A percentile compares a stretch with the other conserved stretches of the same genome.
Conservation (phyloP, 2,113 vertebrate species). For the Phrynocephalus versicolor region DNA sequence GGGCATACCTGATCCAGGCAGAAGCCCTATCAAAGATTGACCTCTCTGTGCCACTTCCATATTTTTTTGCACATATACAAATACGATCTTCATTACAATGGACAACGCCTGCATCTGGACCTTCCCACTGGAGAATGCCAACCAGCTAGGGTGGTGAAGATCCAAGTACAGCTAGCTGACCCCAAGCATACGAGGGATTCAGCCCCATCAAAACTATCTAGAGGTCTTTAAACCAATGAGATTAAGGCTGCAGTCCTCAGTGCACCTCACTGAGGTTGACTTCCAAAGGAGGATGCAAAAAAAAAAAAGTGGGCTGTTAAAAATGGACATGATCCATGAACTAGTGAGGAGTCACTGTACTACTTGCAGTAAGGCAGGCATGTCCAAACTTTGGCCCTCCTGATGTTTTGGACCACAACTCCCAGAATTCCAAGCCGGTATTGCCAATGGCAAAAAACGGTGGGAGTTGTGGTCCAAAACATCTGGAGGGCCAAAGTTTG, state of each 20-base stretch:
- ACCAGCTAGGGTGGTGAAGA: slow-evolving; percentile 24
- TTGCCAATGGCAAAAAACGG: too few relatives aligned
- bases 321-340: not conserved
- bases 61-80: not conserved
- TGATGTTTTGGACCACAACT: too few relatives aligned
- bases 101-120: not conserved
- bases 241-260: slow-evolving; percentile 1
- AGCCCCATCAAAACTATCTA: not conserved
- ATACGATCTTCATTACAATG: too few relatives aligned
- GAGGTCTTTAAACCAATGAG: not conserved
- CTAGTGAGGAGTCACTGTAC: not conserved
- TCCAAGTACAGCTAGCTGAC: not conserved
- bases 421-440: too few relatives aligned
- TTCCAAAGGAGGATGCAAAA: not conserved
- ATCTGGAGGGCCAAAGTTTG: not conserved
- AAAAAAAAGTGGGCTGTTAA: not conserved
- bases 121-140: not conserved
- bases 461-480: not conserved
- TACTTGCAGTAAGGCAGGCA: too few relatives aligned
- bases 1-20: not conserved
- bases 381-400: too few relatives aligned
- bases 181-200: not conserved
- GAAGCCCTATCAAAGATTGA: not conserved
- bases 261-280: not conserved
- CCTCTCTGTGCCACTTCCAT: not conserved